Evolutionary conservation across 2,113 vertebrate species (phyloP), one percentile per base, ranked within the genome.

Genomic region (Tupaia chinensis): DNA sequence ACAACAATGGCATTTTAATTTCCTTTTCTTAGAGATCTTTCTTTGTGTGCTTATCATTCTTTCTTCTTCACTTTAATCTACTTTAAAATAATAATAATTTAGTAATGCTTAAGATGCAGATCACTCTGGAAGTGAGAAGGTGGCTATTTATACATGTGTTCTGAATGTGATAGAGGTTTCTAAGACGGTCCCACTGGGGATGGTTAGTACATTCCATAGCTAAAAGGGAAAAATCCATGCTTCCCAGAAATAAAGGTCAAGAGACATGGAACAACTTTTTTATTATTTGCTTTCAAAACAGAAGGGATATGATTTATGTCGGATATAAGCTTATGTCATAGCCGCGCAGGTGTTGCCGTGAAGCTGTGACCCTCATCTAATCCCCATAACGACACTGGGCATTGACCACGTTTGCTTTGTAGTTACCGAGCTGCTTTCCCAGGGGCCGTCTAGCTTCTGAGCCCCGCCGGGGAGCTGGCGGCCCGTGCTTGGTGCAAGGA

Each of bases 271-370:
- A 88, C 97, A 98, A 97, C 97, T 98, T 97, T 98, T 98, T 98
- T 97, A 96, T 97, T 98, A 97, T 98, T 98, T 98, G 98, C 98
- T 98, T 98, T 98, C 98, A 94, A 98, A 98, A 94, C 97, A 98
- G 97, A 98, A 88, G 97, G 98, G 94, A 94, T 98, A 98, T 98
- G 98, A 99, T 98, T 98, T 98, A 98, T 98, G 98, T 94, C 74
- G 95, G 97, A 98, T 98, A 97, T 98, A 98, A 98, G 98, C 97
- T 98, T 93, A 98, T 98, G 98, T 97, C 97, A 96, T 95, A 98
- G 98, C 95, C 72, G 58, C 84, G 98, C 98, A 99, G 98, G 98
- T 99, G 98, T 86, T 1, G 98, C 98, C 90, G 20, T 93, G 97
- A 97, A 97, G 98, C 97, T 97, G 93, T 98, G 98, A 98, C 98